A percentile compares a stretch with the other conserved stretches of the same genome.
Evolutionary conservation across 2,113 vertebrate species (phyloP).

Genomic region (Proteles cristata): DNA sequence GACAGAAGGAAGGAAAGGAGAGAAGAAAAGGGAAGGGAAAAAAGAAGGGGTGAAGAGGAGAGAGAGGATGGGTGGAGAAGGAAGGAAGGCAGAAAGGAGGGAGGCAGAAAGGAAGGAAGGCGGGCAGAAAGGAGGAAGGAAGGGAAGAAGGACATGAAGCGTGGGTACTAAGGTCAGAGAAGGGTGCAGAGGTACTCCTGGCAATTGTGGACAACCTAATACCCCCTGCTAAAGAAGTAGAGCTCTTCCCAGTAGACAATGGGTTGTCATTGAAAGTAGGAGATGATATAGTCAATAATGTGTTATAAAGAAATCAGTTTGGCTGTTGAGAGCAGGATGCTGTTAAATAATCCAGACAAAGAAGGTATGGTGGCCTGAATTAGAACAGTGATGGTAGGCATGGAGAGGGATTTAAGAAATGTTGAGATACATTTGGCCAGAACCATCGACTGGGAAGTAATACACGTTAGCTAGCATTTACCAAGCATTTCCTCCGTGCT

Average conservation of each 20-base stretch:
- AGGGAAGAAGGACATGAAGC: background rate
- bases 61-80: background rate
- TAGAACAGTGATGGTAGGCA: too few species aligned
- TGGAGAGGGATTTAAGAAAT: background rate
- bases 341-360: background rate
- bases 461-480: background rate
- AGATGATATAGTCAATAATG: background rate
- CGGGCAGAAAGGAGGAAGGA: background rate
- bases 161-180: background rate
- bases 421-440: background rate
- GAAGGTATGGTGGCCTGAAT: background rate
- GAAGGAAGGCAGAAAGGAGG: background rate
- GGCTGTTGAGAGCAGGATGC: background rate
- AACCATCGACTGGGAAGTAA: background rate
- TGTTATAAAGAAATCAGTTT: background rate
- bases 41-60: rapidly evolving
- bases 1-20: too few species aligned
- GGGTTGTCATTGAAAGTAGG: background rate
- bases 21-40: rapidly evolving
- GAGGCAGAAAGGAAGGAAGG: too few species aligned
- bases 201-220: rapidly evolving
- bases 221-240: background rate
- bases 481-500: too few species aligned
- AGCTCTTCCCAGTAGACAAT: background rate
- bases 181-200: background rate